Conservation (phyloP, 2,113 vertebrate genomes). For the Seriola aureovittata region DNA sequence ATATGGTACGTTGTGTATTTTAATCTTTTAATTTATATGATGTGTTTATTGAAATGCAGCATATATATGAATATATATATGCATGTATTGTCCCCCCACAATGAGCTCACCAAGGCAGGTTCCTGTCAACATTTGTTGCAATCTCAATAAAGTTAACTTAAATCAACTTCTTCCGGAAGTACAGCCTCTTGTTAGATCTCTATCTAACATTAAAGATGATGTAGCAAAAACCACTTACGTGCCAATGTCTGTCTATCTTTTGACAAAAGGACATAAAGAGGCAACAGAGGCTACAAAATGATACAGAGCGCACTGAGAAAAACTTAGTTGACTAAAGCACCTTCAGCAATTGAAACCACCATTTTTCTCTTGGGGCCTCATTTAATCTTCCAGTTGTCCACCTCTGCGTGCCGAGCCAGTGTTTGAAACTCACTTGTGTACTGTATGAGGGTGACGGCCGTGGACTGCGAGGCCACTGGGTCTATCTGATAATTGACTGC, state of each 20-base stretch:
- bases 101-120: neutral
- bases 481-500: constrained; percentile 86
- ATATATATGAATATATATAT: no score
- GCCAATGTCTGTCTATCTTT: neutral
- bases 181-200: neutral
- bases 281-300: neutral
- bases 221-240: neutral
- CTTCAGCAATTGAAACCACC: constrained; percentile 33
- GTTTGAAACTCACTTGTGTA: constrained; percentile 54
- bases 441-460: constrained; percentile 54
- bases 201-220: neutral
- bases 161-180: neutral
- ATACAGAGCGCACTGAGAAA: constrained; percentile 5
- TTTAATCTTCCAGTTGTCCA: constrained; percentile 51
- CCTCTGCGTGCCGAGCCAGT: constrained; percentile 26
- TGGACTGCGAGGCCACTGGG: constrained; percentile 75
- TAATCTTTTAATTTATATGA: no score
- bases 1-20: no score
- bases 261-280: constrained; percentile 5
- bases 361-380: constrained; percentile 37
- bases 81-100: neutral
- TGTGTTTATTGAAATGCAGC: no score
- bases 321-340: neutral
- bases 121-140: neutral
- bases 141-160: neutral